Percentiles rank a stretch among this genome's conserved stretches.
These are phyloP conservation scores for Bombus breviceps DNA, from an alignment of 1,140 invertebrate genomes.

Conservation along the genomic window DNA sequence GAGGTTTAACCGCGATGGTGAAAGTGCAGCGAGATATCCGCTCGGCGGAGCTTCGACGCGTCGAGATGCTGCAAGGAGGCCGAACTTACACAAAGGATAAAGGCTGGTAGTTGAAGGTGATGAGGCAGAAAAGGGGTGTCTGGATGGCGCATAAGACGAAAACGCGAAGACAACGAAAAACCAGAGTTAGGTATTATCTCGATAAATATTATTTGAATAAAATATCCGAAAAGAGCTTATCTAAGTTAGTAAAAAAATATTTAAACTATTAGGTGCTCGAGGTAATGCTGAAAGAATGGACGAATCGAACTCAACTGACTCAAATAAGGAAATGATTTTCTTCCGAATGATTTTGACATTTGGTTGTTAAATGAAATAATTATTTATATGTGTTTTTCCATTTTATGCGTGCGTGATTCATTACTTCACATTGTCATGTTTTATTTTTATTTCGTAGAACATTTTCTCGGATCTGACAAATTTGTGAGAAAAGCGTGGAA, in stretches of 20 bases:
- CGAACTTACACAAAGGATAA: slow-evolving; percentile 62
- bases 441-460: not conserved
- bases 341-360: too few species aligned
- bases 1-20: slow-evolving; percentile 66
- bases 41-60: slow-evolving; percentile 47
- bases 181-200: not conserved
- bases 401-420: too few species aligned
- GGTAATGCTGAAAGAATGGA: not conserved
- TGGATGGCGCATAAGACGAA: slow-evolving; percentile 1
- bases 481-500: slow-evolving; percentile 17
- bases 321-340: too few species aligned
- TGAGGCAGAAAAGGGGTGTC: not conserved
- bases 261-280: not conserved
- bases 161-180: slow-evolving; percentile 20
- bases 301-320: too few species aligned
- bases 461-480: not conserved
- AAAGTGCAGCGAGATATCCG: slow-evolving; percentile 66
- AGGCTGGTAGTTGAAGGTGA: slow-evolving; percentile 9
- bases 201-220: not conserved
- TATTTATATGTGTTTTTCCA: too few species aligned
- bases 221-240: not conserved
- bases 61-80: slow-evolving; percentile 59
- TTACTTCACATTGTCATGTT: not conserved
- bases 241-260: not conserved
- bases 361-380: too few species aligned